These are phyloP conservation scores for Acrocera orbiculus DNA, from an alignment of 2,888 invertebrate genomes.

Conservation along the genomic window DNA sequence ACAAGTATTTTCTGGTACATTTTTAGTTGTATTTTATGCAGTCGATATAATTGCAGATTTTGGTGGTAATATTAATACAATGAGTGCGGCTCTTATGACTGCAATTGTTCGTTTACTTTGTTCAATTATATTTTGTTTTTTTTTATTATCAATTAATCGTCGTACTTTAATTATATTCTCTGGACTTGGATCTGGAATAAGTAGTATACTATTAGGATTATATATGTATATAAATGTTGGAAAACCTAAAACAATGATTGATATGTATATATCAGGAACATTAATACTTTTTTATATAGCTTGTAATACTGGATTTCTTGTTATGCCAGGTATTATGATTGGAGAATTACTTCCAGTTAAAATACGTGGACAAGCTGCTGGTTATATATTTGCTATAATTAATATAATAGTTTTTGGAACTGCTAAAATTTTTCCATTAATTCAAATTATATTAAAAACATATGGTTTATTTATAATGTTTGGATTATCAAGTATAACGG, in stretches of 20 bases:
- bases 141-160: conserved; percentile 45
- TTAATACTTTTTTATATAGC: conserved; percentile 52
- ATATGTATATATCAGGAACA: conserved; percentile 28
- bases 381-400: conserved; percentile 53
- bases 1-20: conserved; percentile 58
- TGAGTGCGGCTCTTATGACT: conserved; percentile 48
- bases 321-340: conserved; percentile 56
- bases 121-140: conserved; percentile 44
- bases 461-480: conserved; percentile 55
- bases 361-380: conserved; percentile 54
- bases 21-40: conserved; percentile 61
- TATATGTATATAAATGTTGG: conserved; percentile 31
- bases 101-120: conserved; percentile 47
- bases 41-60: conserved; percentile 48
- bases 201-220: conserved; percentile 41
- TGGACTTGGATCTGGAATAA: conserved; percentile 45
- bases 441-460: conserved; percentile 41
- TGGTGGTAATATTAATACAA: conserved; percentile 33
- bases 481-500: conserved; percentile 41
- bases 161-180: conserved; percentile 48
- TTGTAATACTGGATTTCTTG: conserved; percentile 57
- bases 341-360: conserved; percentile 58
- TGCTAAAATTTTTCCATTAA: conserved; percentile 51
- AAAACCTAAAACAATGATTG: conserved; percentile 18
- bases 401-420: conserved; percentile 48